These are phyloP conservation scores for Chionoecetes opilio DNA, from an alignment of 1,140 invertebrate species.

Conservation along the genomic window DNA sequence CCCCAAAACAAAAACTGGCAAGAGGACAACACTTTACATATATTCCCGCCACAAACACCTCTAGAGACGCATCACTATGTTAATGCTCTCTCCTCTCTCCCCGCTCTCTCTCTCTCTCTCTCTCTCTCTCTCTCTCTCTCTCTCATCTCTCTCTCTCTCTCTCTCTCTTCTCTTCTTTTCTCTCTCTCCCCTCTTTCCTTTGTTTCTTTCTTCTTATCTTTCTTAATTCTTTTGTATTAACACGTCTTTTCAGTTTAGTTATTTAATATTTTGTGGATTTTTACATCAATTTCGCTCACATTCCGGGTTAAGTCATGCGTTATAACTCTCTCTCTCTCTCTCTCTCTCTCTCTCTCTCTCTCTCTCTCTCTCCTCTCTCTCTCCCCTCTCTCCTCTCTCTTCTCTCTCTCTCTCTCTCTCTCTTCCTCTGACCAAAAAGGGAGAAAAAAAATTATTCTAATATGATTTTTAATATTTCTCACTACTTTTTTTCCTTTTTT, in stretches of 20 bases:
- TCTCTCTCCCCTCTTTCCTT: background rate
- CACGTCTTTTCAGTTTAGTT: background rate
- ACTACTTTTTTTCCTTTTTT: no score
- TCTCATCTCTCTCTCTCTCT: constrained; percentile 7
- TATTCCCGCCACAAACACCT: background rate
- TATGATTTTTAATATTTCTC: no score
- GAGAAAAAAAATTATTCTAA: no score
- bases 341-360: constrained; percentile 31
- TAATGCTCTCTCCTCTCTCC: background rate
- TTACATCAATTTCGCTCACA: background rate
- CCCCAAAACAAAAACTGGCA: no score
- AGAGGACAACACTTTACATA: background rate
- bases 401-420: constrained; percentile 46
- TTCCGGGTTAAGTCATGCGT: background rate
- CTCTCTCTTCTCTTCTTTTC: background rate
- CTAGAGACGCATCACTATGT: constrained; percentile 7
- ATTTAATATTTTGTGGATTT: background rate
- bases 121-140: constrained; percentile 27
- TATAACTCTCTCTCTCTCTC: background rate
- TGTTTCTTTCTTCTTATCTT: background rate
- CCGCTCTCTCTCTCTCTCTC: constrained; percentile 16
- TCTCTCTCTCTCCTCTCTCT: constrained; percentile 42
- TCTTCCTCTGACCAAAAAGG: background rate
- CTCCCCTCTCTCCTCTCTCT: background rate
- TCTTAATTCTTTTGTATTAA: background rate